These are phyloP conservation scores for Smittia sp. DNA, from an alignment of 2,888 invertebrate species.

Conservation along the genomic window DNA sequence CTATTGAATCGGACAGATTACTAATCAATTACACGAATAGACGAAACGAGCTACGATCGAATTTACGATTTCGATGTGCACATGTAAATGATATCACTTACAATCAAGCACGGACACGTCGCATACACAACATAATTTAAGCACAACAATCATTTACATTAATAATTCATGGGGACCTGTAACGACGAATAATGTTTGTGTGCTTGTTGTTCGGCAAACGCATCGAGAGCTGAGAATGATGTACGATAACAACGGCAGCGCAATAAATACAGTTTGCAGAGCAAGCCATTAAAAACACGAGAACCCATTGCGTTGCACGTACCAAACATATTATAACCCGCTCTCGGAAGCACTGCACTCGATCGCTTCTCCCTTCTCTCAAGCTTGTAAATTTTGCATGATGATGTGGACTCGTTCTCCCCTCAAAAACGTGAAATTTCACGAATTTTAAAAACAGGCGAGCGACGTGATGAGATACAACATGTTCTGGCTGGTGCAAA, in stretches of 20 bases:
- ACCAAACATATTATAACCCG: slow-evolving; percentile 3
- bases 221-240: neutral
- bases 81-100: neutral
- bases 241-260: neutral
- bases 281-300: slow-evolving; percentile 11
- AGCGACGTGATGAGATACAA: slow-evolving; percentile 10
- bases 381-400: slow-evolving; percentile 13
- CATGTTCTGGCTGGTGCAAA: neutral
- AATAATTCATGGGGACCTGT: neutral
- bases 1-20: neutral
- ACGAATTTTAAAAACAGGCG: neutral
- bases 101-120: neutral
- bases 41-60: neutral
- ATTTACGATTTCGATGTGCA: neutral
- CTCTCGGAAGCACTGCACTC: neutral
- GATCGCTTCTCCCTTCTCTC: neutral
- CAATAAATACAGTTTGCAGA: neutral
- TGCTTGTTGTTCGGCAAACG: neutral
- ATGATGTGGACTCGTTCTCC: neutral
- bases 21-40: neutral
- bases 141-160: neutral
- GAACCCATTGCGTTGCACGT: neutral
- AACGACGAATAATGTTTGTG: neutral
- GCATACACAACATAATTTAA: neutral
- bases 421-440: too few species aligned